These are phyloP conservation scores for Megalurothrips usitatus DNA, from an alignment of 2,888 invertebrate species.

Conservation along the genomic window DNA sequence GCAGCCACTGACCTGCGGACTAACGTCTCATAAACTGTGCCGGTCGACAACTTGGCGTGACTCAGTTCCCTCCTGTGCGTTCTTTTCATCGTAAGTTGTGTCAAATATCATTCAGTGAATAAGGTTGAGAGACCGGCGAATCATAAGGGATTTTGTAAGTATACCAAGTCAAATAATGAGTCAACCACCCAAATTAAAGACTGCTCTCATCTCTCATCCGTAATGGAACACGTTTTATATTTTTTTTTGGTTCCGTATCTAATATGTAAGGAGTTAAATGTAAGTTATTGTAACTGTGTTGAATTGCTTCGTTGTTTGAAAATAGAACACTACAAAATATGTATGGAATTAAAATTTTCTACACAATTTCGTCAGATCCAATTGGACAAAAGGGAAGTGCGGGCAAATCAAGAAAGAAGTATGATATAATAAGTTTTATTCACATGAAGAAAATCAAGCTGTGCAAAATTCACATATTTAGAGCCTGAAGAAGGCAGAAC, in stretches of 20 bases:
- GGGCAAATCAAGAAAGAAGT: too few relatives aligned
- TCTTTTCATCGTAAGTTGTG: not conserved
- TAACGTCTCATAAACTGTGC: not conserved
- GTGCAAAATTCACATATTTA: too few relatives aligned
- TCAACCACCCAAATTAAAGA: not conserved
- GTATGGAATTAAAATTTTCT: too few relatives aligned
- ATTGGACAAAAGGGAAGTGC: too few relatives aligned
- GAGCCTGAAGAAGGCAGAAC: too few relatives aligned
- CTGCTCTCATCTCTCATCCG: slow-evolving; percentile 16
- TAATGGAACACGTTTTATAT: not conserved
- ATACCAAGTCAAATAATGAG: not conserved
- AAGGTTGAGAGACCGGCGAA: not conserved
- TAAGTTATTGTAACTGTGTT: not conserved
- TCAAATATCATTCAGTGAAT: not conserved
- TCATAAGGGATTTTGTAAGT: not conserved
- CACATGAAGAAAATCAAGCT: too few relatives aligned
- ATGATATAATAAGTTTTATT: too few relatives aligned
- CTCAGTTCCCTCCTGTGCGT: not conserved
- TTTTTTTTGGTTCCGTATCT: not conserved
- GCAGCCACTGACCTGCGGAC: not conserved
- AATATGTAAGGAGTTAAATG: not conserved
- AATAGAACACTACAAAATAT: not conserved
- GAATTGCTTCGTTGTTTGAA: slow-evolving; percentile 5
- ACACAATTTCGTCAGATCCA: too few relatives aligned
- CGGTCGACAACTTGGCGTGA: not conserved